phyloP scores from a whole-genome alignment of 2,113 vertebrate species.

The cattle (Bos taurus) region ARS-UCD2.0 NC_037329.1:36004501-36005000 shows the following conservation, averaged over 20 bases:
- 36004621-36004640: neutral
- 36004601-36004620: neutral
- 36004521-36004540: neutral
- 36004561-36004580: neutral
- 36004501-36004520: neutral
- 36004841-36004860: neutral
- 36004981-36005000: neutral
- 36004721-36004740: neutral
- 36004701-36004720: neutral
- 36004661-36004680: neutral
- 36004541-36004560: neutral
- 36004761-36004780: neutral
- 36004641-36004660: neutral
- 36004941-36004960: neutral
- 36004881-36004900: neutral
- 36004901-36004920: neutral
- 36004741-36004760: neutral
- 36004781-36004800: neutral
- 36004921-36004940: neutral
- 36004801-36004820: neutral
- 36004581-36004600: neutral
- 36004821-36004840: neutral
- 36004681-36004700: neutral
- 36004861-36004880: neutral
- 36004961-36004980: neutral